A percentile compares a stretch with the other conserved stretches of the same genome.
phyloP scores from a whole-genome alignment of 2,888 invertebrate species.

The Drosophila niveifrons region DNA sequence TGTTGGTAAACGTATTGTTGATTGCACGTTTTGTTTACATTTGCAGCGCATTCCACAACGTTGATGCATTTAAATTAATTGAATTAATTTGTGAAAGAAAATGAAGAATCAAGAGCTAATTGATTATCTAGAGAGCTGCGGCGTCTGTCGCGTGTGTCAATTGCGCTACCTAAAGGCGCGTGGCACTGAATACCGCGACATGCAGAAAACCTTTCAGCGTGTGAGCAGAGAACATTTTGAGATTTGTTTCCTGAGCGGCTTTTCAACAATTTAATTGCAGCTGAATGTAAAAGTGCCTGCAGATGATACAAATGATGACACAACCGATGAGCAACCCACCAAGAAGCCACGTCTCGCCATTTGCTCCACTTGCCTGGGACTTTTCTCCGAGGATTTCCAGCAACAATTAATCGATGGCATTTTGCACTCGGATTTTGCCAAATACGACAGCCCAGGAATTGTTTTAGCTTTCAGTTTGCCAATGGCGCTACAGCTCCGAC shows the following conservation, averaged over 20 bases:
- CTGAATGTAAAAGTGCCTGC: slow-evolving; percentile 57
- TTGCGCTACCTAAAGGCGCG: slow-evolving; percentile 89
- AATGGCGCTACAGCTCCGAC: slow-evolving; percentile 88
- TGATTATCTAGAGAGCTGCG: slow-evolving; percentile 86
- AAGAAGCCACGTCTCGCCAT: slow-evolving; percentile 86
- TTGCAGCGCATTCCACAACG: slow-evolving; percentile 14
- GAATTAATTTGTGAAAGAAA: slow-evolving; percentile 15
- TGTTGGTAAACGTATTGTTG: slow-evolving; percentile 29
- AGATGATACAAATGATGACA: neutral
- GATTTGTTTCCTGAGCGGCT: neutral
- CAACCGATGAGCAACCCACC: slow-evolving; percentile 34
- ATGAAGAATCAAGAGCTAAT: slow-evolving; percentile 87
- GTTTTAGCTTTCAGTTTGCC: slow-evolving; percentile 91
- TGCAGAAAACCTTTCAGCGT: slow-evolving; percentile 85
- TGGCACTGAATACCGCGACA: slow-evolving; percentile 87
- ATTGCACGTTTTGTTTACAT: slow-evolving; percentile 58
- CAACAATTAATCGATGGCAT: slow-evolving; percentile 87
- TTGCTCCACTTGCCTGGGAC: slow-evolving; percentile 91
- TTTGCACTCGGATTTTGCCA: slow-evolving; percentile 85
- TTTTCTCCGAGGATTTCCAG: slow-evolving; percentile 88
- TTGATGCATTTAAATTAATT: slow-evolving; percentile 24
- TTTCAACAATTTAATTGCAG: slow-evolving; percentile 45
- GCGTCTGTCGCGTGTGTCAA: slow-evolving; percentile 90
- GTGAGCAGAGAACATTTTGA: slow-evolving; percentile 85
- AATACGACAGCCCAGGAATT: slow-evolving; percentile 89